Conservation (phyloP, 2,113 vertebrate genomes). For the Pteropus alecto region DNA sequence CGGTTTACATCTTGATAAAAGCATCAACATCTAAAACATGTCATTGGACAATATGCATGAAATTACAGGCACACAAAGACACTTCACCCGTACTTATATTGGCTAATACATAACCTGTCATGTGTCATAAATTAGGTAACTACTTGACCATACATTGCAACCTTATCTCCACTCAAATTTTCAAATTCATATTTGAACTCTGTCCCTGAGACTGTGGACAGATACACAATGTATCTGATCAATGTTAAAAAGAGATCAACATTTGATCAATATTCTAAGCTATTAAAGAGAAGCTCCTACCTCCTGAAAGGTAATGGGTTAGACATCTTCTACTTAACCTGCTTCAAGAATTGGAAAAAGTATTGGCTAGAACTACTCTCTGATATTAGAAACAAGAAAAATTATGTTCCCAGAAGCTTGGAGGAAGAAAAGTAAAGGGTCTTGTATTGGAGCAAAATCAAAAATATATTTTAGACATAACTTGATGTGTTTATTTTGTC, state of each 20-base stretch:
- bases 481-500: neutral
- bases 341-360: neutral
- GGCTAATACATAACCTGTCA: neutral
- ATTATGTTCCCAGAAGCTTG: neutral
- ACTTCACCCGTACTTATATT: neutral
- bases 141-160: neutral
- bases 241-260: neutral
- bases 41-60: neutral
- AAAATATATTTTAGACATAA: neutral
- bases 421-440: neutral
- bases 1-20: conserved; percentile 7
- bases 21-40: neutral
- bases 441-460: neutral
- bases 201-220: neutral
- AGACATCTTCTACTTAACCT: neutral
- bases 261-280: neutral
- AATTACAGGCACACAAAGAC: neutral
- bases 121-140: neutral
- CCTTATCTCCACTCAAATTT: conserved; percentile 7
- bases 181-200: neutral
- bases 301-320: neutral
- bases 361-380: neutral
- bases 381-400: conserved; percentile 21
- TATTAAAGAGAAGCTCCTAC: neutral
- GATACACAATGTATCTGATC: neutral